These are phyloP conservation scores for Erannis defoliaria DNA, from an alignment of 2,888 invertebrate genomes.

Conservation along the genomic window DNA sequence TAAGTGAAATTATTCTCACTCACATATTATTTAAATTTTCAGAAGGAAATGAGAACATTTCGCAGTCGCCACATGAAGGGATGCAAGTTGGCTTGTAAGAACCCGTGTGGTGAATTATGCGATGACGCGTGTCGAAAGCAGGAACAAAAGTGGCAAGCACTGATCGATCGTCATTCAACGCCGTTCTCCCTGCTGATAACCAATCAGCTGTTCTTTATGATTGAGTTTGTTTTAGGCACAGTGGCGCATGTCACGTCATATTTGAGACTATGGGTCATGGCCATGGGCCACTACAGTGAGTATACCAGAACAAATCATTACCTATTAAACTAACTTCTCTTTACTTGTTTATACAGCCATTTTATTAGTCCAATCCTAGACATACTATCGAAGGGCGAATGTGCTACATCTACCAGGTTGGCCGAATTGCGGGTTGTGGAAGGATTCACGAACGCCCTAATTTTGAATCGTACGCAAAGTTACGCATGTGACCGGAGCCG, in stretches of 20 bases:
- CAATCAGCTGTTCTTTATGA: conserved; percentile 94
- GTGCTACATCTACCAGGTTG: too few relatives aligned
- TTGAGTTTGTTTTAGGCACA: conserved; percentile 95
- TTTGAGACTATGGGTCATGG: conserved; percentile 95
- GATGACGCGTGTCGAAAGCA: conserved; percentile 28
- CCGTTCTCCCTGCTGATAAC: conserved; percentile 91
- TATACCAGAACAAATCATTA: conserved; percentile 43
- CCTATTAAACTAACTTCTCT: too few relatives aligned
- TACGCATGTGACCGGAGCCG: too few relatives aligned
- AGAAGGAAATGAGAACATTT: conserved; percentile 23
- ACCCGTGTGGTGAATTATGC: conserved; percentile 1
- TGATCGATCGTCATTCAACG: conserved; percentile 1
- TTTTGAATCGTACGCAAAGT: too few relatives aligned
- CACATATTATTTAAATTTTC: neutral
- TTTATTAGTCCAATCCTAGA: too few relatives aligned
- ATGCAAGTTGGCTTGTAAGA: neutral
- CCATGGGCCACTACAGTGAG: conserved; percentile 94
- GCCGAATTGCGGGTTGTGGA: too few relatives aligned
- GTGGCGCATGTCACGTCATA: conserved; percentile 97
- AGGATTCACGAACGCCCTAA: too few relatives aligned
- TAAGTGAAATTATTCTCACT: neutral
- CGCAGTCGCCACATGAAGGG: conserved; percentile 1
- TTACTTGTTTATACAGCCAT: too few relatives aligned
- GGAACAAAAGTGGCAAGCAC: conserved; percentile 35
- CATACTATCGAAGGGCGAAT: too few relatives aligned